Percentiles rank a stretch among this genome's conserved stretches.
phyloP scores from a whole-genome alignment of 23 tunicate genomes.

The Corella eumyota region DNA sequence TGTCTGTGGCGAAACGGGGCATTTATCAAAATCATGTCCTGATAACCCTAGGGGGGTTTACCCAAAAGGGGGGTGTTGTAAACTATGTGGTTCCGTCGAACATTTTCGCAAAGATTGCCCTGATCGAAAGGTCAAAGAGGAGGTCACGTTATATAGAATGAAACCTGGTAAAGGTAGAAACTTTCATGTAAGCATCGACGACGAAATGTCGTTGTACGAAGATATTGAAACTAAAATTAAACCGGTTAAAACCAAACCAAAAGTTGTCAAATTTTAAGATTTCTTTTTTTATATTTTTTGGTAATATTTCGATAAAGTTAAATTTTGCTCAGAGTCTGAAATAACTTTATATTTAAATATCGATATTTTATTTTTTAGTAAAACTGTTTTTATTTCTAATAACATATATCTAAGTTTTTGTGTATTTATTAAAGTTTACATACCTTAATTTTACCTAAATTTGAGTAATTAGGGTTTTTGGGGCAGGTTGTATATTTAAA shows the following conservation, averaged over 20 bases:
- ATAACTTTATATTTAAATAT: too few species aligned
- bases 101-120: constrained; percentile 89
- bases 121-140: constrained; percentile 58
- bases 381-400: too few species aligned
- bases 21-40: constrained; percentile 76
- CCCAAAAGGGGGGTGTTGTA: constrained; percentile 86
- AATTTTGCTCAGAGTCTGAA: too few species aligned
- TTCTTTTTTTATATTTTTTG: constrained; percentile 9
- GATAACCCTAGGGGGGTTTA: constrained; percentile 90
- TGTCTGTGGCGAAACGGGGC: constrained; percentile 90
- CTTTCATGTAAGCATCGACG: constrained; percentile 38
- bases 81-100: constrained; percentile 84
- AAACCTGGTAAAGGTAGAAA: neutral
- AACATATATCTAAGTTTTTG: too few species aligned
- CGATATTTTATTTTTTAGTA: too few species aligned
- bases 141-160: constrained; percentile 38
- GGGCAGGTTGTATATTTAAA: too few species aligned
- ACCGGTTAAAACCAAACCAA: constrained; percentile 30
- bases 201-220: constrained; percentile 74
- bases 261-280: constrained; percentile 38
- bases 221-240: constrained; percentile 4
- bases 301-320: constrained; percentile 9
- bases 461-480: too few species aligned
- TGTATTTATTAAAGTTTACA: too few species aligned
- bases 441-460: too few species aligned